Evolutionary conservation across 2,797 vertebrate species (phyloP), one percentile per base, ranked within the genome.

Genomic region (Intellagama lesueurii): DNA sequence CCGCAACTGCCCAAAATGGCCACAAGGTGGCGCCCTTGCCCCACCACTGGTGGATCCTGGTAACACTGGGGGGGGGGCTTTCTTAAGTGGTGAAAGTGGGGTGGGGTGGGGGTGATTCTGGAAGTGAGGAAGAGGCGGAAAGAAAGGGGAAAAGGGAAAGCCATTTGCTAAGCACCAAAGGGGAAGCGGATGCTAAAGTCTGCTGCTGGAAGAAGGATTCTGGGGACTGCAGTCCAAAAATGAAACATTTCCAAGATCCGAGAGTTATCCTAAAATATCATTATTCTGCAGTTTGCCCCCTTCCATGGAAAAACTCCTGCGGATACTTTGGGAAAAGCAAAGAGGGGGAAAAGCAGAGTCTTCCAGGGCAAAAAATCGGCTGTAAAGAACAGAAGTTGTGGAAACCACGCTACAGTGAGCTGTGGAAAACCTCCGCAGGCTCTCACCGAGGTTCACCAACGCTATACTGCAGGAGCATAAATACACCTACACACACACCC

Each of bases 31-130:
- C n/a, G 79, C 64, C 26, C 80, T 22, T 4, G 4, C 19, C 47
- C 85, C 7, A 12, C n/a, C 0, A 60, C n/a, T 40, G 70, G 24
- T 1, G 44, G 24, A 16, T 8, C 16, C 44, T 28, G 16, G 44
- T 26, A 47, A 32, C 0, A 81, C 70, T 87, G 56, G 91, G 86
- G 16, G 32, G 9, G 40, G 24, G 0, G 1, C 52, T 6, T 28
- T 5, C 4, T 17, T 64, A 73, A 32, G 32, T 14, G 70, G 28
- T 70, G 26, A 70, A 17, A 17, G 11, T 30, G 68, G 44, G 16
- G 5, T 86, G 69, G 86, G 88, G 70, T 80, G 3, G 7, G 35
- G 85, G 73, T 60, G 32, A 75, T 89, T 89, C 91, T 92, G 91
- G 92, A 92, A 90, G 81, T 86, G 75, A 91, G 90, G 19, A 17